phyloP scores from a whole-genome alignment of 2,888 invertebrate genomes.

The Pyralis farinalis region DNA sequence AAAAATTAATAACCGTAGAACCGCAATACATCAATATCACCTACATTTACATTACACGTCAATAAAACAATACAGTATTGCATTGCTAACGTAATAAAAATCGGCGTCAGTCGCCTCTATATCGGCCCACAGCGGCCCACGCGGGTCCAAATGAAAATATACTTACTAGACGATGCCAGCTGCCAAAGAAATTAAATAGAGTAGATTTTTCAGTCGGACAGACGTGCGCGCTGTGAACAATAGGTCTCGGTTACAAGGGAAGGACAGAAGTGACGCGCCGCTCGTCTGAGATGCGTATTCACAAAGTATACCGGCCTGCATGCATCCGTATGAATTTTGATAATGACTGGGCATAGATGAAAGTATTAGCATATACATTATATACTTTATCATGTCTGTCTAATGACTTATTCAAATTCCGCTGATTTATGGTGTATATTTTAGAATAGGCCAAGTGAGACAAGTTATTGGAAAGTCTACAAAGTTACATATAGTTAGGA shows the following conservation, averaged over 20 bases:
- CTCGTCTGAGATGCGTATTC: constrained; percentile 20
- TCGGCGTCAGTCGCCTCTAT: constrained; percentile 65
- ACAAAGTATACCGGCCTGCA: too few species aligned
- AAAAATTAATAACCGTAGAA: too few species aligned
- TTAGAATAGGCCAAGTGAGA: too few species aligned
- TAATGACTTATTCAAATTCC: too few species aligned
- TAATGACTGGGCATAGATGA: too few species aligned
- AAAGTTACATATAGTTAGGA: too few species aligned
- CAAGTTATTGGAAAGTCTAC: too few species aligned
- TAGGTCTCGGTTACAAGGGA: constrained; percentile 62
- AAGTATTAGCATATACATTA: too few species aligned
- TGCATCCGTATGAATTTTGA: too few species aligned
- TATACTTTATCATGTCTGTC: too few species aligned
- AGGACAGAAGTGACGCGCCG: constrained; percentile 46
- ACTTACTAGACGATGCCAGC: constrained; percentile 57
- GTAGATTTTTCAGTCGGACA: constrained; percentile 68
- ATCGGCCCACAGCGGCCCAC: constrained; percentile 58
- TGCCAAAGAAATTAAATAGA: constrained; percentile 77
- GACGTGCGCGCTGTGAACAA: constrained; percentile 61
- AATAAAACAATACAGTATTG: constrained; percentile 70
- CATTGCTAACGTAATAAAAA: constrained; percentile 63
- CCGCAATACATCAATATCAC: constrained; percentile 37
- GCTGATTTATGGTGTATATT: too few species aligned
- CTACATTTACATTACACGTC: constrained; percentile 47
- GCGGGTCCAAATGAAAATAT: constrained; percentile 67